A percentile compares a stretch with the other conserved stretches of the same genome.
Conservation (phyloP, 2,888 invertebrate species). For the Parnassius glacialis region DNA sequence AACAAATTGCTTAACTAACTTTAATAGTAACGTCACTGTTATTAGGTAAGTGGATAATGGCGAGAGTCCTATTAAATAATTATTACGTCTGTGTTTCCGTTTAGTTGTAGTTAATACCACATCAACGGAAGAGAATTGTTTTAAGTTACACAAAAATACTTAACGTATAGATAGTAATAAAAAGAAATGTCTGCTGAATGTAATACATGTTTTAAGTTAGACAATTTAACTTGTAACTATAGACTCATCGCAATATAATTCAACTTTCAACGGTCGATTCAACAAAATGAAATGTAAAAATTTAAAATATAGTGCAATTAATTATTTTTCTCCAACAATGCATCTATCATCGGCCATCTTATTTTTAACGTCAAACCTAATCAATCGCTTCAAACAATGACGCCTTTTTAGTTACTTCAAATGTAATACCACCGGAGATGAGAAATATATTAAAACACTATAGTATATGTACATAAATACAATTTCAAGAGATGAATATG, state of each 20-base stretch:
- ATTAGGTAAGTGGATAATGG: constrained; percentile 25
- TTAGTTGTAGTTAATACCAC: constrained; percentile 2
- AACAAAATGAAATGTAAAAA: too few relatives aligned
- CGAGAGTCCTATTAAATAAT: constrained; percentile 19
- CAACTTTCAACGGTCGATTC: too few relatives aligned
- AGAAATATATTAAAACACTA: constrained; percentile 11
- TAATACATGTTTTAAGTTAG: too few relatives aligned
- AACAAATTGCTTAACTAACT: constrained; percentile 28
- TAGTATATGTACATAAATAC: constrained; percentile 20
- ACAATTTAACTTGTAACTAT: too few relatives aligned
- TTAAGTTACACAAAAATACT: too few relatives aligned
- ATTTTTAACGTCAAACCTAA: background rate
- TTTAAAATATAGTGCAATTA: too few relatives aligned
- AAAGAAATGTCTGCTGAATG: too few relatives aligned
- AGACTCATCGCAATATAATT: too few relatives aligned
- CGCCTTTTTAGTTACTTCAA: background rate
- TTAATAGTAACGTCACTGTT: constrained; percentile 2
- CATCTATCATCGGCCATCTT: background rate
- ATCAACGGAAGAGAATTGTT: background rate
- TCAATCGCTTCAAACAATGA: constrained; percentile 8
- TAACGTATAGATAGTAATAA: too few relatives aligned
- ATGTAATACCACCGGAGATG: constrained; percentile 9
- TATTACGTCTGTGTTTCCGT: constrained; percentile 13
- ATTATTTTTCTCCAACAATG: too few relatives aligned
- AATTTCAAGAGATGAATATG: constrained; percentile 17